These are phyloP conservation scores for Planococcus citri DNA, from an alignment of 1,140 invertebrate species.

Conservation along the genomic window DNA sequence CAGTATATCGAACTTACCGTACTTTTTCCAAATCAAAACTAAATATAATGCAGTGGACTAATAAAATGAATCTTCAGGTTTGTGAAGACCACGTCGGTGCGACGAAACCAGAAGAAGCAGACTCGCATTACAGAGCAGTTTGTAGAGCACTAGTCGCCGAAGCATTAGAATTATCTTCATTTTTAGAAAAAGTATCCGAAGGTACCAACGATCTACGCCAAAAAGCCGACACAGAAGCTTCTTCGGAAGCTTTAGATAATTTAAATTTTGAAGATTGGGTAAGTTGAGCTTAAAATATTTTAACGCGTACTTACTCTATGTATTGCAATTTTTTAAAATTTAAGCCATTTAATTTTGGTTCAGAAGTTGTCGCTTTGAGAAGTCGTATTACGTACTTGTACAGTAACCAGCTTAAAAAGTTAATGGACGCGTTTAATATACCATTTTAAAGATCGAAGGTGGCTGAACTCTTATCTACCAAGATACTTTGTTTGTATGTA, in stretches of 20 bases:
- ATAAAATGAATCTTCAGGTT: slow-evolving; percentile 38
- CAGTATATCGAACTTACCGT: background rate
- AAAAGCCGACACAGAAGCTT: slow-evolving; percentile 41
- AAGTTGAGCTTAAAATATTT: slow-evolving; percentile 30
- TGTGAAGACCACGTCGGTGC: slow-evolving; percentile 53
- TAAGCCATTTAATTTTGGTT: too few species aligned
- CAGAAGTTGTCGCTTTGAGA: too few species aligned
- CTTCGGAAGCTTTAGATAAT: slow-evolving; percentile 54
- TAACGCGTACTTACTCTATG: too few species aligned
- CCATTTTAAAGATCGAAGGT: too few species aligned
- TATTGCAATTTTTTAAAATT: too few species aligned
- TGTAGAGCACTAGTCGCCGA: slow-evolving; percentile 82
- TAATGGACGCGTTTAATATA: too few species aligned
- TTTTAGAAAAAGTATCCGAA: slow-evolving; percentile 65
- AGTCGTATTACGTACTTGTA: too few species aligned
- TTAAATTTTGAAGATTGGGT: slow-evolving; percentile 79
- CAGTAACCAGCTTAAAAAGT: too few species aligned
- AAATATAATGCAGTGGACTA: background rate
- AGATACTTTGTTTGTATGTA: too few species aligned
- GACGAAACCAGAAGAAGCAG: slow-evolving; percentile 43
- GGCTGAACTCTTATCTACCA: too few species aligned
- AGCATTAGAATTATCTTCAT: slow-evolving; percentile 73
- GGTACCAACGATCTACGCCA: slow-evolving; percentile 43
- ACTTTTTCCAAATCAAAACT: background rate
- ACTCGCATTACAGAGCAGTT: slow-evolving; percentile 78